Evolutionary conservation across 1,140 invertebrate species (phyloP), one percentile per base, ranked within the genome.

Genomic region (Phthorimaea operculella): DNA sequence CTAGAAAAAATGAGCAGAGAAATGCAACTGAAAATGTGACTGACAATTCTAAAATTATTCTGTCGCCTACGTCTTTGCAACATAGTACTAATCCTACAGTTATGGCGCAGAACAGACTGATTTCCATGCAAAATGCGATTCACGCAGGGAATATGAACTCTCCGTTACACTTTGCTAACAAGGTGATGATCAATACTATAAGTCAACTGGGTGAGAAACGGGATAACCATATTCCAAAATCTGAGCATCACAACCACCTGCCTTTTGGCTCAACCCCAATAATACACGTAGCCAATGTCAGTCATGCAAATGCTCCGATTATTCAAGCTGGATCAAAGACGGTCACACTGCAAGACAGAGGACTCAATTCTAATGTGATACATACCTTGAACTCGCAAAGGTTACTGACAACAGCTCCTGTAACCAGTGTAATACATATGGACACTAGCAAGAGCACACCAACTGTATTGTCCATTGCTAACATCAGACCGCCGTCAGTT

Each of bases 101-200:
- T 10, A 68, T 86, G 70, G 68, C 83, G 17, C 83, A 85, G 63
- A 86, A 86, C 71, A 72, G 84, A 39, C 64, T 87, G 48, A 76
- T 85, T 51, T 74, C 83, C 1, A 76, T 83, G 75, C 77, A 78
- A 60, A 77, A 79, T 66, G 66, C 76, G 17, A 59, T 79, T 21
- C 75, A 83, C 47, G 65, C 71, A 47, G 68, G 67, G 33, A 77
- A 75, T 60, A 63, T 75, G 9, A 83, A 78, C 66, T 66, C 76
- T 21, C 53, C 68, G 54, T 58, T 83, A 59, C 76, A 81, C 65
- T 47, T 82, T n/a, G 60, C 70, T 44, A 82, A 74, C 57, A 83
- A 84, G 69, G 70, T 80, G 45, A 60, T 83, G 50, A 68, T 85
- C 12, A 83, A 74, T 54, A 74, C 65, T 52, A 71, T 83, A 49